These are phyloP conservation scores for Bilobella aurantiaca DNA, from an alignment of 1,140 invertebrate species.

Conservation along the genomic window DNA sequence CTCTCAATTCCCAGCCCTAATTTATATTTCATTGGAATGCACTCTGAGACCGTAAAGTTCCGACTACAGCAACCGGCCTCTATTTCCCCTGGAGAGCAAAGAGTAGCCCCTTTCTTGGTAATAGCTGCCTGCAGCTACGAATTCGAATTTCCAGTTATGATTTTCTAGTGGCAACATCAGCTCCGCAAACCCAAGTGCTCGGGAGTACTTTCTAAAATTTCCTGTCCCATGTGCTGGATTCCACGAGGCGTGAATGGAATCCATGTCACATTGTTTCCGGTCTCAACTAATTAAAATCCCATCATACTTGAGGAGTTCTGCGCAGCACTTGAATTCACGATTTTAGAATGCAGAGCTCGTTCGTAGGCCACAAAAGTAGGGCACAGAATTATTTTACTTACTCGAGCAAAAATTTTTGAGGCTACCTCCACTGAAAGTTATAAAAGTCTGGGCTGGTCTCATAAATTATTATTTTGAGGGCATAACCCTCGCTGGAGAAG, in stretches of 20 bases:
- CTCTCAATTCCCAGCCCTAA: no score
- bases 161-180: background rate
- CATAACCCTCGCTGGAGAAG: background rate
- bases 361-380: background rate
- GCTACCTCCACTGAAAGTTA: background rate
- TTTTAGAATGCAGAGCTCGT: background rate
- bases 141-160: no score
- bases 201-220: background rate
- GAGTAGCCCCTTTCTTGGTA: no score
- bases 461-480: slow-evolving; percentile 6
- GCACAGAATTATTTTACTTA: background rate
- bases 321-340: background rate
- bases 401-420: background rate
- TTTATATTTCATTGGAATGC: no score
- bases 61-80: no score
- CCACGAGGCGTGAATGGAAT: background rate
- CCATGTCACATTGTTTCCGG: background rate
- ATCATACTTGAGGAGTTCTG: background rate
- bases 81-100: no score
- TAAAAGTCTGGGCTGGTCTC: background rate
- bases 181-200: background rate
- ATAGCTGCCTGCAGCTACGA: no score
- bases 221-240: background rate
- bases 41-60: no score
- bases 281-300: background rate